Percentiles rank a stretch among this genome's conserved stretches.
Evolutionary conservation across 2,113 vertebrate species (phyloP).

Genomic region (Ctenodactylus gundi): DNA sequence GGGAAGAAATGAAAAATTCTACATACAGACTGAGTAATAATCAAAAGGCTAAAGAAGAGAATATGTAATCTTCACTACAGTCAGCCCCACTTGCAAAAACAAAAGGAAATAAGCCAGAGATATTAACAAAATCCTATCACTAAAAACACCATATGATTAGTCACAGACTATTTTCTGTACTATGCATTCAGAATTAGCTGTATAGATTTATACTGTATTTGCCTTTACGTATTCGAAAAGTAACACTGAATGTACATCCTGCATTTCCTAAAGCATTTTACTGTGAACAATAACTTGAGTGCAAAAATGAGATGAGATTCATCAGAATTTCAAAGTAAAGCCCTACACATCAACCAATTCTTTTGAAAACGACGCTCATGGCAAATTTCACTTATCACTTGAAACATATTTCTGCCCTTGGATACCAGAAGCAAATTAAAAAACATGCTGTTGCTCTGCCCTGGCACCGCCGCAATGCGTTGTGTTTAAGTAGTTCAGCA

Average conservation of each 20-base stretch:
- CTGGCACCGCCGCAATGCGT: slow-evolving; percentile 27
- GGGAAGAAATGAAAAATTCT: slow-evolving; percentile 44
- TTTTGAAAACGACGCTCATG: slow-evolving; percentile 69
- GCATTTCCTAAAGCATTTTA: slow-evolving; percentile 68
- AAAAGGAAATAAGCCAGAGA: slow-evolving; percentile 59
- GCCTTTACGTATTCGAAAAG: slow-evolving; percentile 64
- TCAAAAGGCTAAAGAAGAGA: slow-evolving; percentile 45
- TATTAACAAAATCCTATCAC: slow-evolving; percentile 45
- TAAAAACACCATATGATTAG: slow-evolving; percentile 65
- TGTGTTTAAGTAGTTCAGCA: slow-evolving; percentile 59
- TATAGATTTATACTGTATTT: slow-evolving; percentile 58
- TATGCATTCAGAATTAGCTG: slow-evolving; percentile 59
- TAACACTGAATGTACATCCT: slow-evolving; percentile 43
- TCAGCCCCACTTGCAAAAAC: background rate
- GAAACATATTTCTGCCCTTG: slow-evolving; percentile 79
- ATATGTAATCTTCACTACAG: slow-evolving; percentile 32
- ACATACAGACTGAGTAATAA: slow-evolving; percentile 26
- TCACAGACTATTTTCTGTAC: slow-evolving; percentile 64
- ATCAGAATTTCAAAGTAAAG: slow-evolving; percentile 78
- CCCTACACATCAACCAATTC: slow-evolving; percentile 60
- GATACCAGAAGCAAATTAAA: slow-evolving; percentile 77
- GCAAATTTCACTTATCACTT: slow-evolving; percentile 80
- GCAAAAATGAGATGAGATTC: slow-evolving; percentile 63
- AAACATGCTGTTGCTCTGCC: slow-evolving; percentile 69
- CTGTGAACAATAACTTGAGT: slow-evolving; percentile 62